These are phyloP conservation scores for Mus minutoides DNA, from an alignment of 2,797 vertebrate species.

Conservation along the genomic window DNA sequence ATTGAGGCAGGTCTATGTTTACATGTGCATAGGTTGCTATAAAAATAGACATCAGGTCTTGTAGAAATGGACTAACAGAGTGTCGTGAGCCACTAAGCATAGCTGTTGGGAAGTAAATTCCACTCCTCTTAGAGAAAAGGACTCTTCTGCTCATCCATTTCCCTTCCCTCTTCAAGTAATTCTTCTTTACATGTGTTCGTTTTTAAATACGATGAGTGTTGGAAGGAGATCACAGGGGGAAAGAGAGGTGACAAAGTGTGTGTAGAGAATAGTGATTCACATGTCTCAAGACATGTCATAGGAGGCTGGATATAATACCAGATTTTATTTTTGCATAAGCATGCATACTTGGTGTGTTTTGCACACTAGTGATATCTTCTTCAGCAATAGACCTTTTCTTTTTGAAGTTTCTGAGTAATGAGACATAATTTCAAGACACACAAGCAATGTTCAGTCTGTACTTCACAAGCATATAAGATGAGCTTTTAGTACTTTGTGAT, in stretches of 20 bases:
- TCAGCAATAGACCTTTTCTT: not conserved
- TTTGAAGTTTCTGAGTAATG: not conserved
- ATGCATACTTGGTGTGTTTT: not conserved
- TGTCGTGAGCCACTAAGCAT: not conserved
- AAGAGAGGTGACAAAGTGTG: not conserved
- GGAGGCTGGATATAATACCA: not conserved
- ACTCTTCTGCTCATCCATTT: not conserved
- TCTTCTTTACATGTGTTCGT: not conserved
- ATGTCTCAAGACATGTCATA: not conserved
- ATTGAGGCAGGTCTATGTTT: not conserved
- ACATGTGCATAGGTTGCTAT: not conserved
- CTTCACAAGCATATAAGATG: not conserved
- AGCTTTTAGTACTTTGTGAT: not conserved
- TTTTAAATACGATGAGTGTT: slow-evolving; percentile 22
- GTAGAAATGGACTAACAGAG: not conserved
- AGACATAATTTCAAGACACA: not conserved
- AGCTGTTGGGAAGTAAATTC: not conserved
- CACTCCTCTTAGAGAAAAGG: not conserved
- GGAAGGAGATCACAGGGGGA: not conserved
- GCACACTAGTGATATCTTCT: not conserved
- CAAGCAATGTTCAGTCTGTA: not conserved
- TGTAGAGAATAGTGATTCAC: not conserved
- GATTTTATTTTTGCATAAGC: not conserved
- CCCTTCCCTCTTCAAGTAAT: not conserved
- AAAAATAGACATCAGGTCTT: not conserved